phyloP scores from a whole-genome alignment of 2,888 invertebrate species.

The Cremastinae sp. region DNA sequence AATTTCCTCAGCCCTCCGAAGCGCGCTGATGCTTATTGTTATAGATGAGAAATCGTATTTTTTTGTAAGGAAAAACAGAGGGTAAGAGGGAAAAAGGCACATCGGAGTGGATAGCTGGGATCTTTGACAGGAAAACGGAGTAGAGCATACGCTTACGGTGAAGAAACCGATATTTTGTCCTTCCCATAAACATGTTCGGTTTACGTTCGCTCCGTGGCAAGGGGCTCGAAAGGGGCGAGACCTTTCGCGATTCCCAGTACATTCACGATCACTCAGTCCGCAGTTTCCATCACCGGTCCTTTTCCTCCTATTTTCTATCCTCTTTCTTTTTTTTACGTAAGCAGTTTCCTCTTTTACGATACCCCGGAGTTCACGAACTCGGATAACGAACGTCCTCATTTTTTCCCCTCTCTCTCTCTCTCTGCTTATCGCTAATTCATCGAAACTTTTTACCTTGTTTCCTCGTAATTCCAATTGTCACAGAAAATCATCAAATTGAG shows the following conservation, averaged over 20 bases:
- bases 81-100: constrained; percentile 43
- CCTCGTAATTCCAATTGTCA: neutral
- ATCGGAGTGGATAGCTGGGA: constrained; percentile 21
- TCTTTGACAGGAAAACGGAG: constrained; percentile 38
- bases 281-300: neutral
- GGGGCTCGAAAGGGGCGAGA: neutral
- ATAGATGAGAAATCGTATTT: constrained; percentile 16
- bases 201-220: constrained; percentile 29
- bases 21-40: too few species aligned
- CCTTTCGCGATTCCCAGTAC: constrained; percentile 33
- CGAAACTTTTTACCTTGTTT: neutral
- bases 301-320: neutral
- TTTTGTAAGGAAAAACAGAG: constrained; percentile 36
- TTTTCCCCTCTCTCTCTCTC: neutral
- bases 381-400: neutral
- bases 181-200: constrained; percentile 54
- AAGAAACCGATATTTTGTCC: constrained; percentile 55
- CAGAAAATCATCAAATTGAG: neutral
- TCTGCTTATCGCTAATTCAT: constrained; percentile 13
- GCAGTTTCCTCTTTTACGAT: constrained; percentile 5
- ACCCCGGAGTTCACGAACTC: neutral
- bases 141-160: constrained; percentile 9
- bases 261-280: constrained; percentile 26
- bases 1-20: too few species aligned
- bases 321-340: neutral